Conservation (phyloP, 2,113 vertebrate species). For the Psilopsiagon aurifrons region DNA sequence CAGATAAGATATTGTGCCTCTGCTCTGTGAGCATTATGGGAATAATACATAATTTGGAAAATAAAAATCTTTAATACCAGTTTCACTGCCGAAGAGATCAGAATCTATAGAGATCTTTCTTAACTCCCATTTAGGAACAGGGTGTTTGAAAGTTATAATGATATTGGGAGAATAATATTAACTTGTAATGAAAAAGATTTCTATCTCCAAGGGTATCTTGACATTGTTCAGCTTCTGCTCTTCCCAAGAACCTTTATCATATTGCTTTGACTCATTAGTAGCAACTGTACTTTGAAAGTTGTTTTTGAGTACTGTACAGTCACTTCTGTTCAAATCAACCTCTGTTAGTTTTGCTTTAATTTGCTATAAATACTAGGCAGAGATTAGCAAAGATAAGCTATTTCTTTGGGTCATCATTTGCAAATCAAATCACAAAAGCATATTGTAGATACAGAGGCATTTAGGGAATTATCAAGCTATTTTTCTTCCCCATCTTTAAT, state of each 20-base stretch:
- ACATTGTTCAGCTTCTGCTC: not conserved
- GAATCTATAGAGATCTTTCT: conserved; percentile 23
- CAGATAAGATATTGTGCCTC: conserved; percentile 11
- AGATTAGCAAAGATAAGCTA: not conserved
- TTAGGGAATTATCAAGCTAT: not conserved
- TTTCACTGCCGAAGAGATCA: not conserved
- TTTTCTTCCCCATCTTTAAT: not conserved
- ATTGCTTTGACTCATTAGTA: not conserved
- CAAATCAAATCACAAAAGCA: not conserved
- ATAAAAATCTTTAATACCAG: conserved; percentile 41
- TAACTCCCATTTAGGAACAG: conserved; percentile 27
- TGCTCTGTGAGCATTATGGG: not conserved
- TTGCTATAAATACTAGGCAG: not conserved
- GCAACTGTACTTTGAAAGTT: not conserved
- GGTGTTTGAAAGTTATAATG: not conserved
- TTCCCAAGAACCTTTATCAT: not conserved
- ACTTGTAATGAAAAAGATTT: conserved; percentile 55
- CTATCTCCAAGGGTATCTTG: conserved; percentile 29
- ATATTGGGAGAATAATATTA: not conserved
- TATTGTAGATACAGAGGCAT: not conserved
- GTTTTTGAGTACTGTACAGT: rapidly evolving
- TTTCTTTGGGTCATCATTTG: not conserved
- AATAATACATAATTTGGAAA: conserved; percentile 20
- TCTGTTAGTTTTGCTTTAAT: not conserved
- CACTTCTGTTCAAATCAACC: not conserved